Evolutionary conservation across 2,113 vertebrate genomes (phyloP).

Genomic region (Zosterops hypoxanthus): DNA sequence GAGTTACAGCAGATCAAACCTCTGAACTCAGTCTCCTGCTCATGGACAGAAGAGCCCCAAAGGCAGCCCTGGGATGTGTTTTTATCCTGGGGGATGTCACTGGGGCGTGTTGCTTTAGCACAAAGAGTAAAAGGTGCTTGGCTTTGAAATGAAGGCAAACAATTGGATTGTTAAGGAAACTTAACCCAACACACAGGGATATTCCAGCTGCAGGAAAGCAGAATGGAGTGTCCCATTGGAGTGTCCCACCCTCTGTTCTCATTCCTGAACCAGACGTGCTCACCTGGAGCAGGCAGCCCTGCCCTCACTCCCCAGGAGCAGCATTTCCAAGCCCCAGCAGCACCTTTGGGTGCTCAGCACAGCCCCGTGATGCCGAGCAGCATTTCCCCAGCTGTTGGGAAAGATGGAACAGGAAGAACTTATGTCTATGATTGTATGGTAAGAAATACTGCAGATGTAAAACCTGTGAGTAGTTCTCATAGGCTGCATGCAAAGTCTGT

Average conservation of each 20-base stretch:
- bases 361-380: accelerated
- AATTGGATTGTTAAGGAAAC: too few species aligned
- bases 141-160: too few species aligned
- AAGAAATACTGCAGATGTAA: too few species aligned
- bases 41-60: not conserved
- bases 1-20: too few species aligned
- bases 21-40: not conserved
- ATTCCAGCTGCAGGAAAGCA: not conserved
- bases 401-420: too few species aligned
- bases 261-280: accelerated
- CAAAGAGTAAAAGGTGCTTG: too few species aligned
- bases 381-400: not conserved
- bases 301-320: accelerated
- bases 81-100: too few species aligned
- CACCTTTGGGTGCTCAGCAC: not conserved
- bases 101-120: too few species aligned
- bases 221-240: accelerated
- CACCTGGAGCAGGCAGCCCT: not conserved
- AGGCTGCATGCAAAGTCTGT: too few species aligned
- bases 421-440: too few species aligned
- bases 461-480: too few species aligned
- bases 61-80: not conserved
- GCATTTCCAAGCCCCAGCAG: accelerated
- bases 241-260: accelerated
- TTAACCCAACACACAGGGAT: too few species aligned